Evolutionary conservation across 2,797 vertebrate species (phyloP).

Genomic region (Pseudochirops corinnae): DNA sequence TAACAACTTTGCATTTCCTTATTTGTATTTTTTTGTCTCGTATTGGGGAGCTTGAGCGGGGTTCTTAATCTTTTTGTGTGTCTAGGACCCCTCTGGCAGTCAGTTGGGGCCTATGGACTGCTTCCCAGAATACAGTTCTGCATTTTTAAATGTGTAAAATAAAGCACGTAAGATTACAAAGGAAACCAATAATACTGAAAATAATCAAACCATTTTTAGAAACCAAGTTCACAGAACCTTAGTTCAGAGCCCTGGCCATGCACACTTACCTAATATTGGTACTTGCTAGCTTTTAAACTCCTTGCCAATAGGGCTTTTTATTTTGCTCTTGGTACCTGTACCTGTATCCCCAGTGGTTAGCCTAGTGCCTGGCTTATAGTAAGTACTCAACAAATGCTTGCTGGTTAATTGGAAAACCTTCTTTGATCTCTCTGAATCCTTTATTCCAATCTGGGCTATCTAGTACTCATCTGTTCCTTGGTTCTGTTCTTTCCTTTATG

Average conservation of each 20-base stretch:
- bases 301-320: background rate
- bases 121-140: background rate
- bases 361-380: background rate
- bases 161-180: background rate
- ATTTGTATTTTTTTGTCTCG: background rate
- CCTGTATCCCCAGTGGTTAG: background rate
- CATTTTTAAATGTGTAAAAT: background rate
- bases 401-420: background rate
- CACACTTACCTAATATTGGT: background rate
- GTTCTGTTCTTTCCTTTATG: background rate
- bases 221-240: background rate
- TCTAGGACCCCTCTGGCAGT: background rate
- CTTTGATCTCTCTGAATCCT: background rate
- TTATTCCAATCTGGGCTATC: background rate
- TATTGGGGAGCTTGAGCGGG: background rate
- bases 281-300: background rate
- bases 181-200: background rate
- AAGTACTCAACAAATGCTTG: background rate
- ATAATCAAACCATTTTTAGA: background rate
- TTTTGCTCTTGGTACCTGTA: background rate
- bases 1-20: background rate
- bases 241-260: background rate
- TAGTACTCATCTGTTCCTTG: rapidly evolving
- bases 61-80: background rate
- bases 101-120: background rate